Conservation (phyloP, 2,113 vertebrate genomes). For the Prietella phreatophila region DNA sequence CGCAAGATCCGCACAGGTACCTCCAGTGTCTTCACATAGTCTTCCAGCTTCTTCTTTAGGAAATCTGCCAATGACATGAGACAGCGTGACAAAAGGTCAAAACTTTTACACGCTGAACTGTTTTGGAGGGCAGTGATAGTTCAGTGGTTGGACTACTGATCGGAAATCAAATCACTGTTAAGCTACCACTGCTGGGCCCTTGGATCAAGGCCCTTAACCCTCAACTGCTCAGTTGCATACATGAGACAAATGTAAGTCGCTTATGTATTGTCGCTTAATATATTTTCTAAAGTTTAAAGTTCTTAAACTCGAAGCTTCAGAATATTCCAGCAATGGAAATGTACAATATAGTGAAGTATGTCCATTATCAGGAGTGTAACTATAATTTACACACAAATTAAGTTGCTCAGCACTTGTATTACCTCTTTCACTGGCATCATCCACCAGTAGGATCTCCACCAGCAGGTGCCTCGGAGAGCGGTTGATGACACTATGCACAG, state of each 20-base stretch:
- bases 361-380: background rate
- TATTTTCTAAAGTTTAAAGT: background rate
- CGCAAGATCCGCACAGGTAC: constrained; percentile 84
- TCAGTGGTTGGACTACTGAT: too few relatives aligned
- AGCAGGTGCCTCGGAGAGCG: constrained; percentile 86
- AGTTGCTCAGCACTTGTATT: background rate
- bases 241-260: too few relatives aligned
- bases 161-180: too few relatives aligned
- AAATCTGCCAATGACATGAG: constrained; percentile 76
- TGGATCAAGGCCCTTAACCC: too few relatives aligned
- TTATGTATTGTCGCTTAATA: too few relatives aligned
- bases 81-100: background rate
- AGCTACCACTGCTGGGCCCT: too few relatives aligned
- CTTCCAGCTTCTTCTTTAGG: constrained; percentile 84
- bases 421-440: constrained; percentile 97
- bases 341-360: background rate
- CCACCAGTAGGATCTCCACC: constrained; percentile 87
- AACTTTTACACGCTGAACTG: background rate
- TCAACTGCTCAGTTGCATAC: too few relatives aligned
- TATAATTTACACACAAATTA: background rate
- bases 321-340: background rate
- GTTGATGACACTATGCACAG: constrained; percentile 87
- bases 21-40: constrained; percentile 80
- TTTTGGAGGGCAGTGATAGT: background rate
- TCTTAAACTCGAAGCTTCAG: background rate